Evolutionary conservation across 2,113 vertebrate genomes (phyloP).

Genomic region (Oryzias woworae): DNA sequence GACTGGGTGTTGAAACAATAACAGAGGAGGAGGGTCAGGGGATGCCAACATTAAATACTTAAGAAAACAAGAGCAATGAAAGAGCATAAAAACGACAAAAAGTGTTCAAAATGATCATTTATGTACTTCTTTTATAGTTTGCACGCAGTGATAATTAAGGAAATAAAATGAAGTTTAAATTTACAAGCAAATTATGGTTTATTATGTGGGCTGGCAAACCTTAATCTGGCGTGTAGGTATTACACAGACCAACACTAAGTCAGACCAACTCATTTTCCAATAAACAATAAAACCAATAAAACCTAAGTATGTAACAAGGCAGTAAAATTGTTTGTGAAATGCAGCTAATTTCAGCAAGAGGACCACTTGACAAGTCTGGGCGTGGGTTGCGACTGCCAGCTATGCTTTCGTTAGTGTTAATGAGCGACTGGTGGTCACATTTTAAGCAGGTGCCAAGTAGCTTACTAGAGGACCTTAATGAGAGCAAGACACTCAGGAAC

Average conservation of each 20-base stretch:
- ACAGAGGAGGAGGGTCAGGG: constrained; percentile 34
- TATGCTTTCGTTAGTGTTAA: constrained; percentile 72
- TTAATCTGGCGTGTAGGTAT: constrained; percentile 64
- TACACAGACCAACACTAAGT: constrained; percentile 53
- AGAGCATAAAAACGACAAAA: not conserved
- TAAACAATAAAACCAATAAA: constrained; percentile 53
- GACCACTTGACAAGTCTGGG: constrained; percentile 62
- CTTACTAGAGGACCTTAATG: constrained; percentile 74
- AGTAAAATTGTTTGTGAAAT: constrained; percentile 79
- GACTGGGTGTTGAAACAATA: constrained; percentile 53
- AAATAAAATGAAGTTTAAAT: constrained; percentile 36
- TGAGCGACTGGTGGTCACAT: constrained; percentile 71
- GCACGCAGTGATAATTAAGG: not conserved
- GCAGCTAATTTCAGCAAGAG: constrained; percentile 70
- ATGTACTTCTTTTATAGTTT: constrained; percentile 14
- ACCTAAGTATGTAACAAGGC: constrained; percentile 72
- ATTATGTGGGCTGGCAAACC: constrained; percentile 62
- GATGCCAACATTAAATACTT: no score
- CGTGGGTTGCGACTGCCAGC: constrained; percentile 65
- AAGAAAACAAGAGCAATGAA: not conserved
- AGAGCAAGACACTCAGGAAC: constrained; percentile 69
- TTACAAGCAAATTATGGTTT: constrained; percentile 61
- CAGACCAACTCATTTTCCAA: constrained; percentile 71
- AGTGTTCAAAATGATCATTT: not conserved
- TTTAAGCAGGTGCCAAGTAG: constrained; percentile 78